Evolutionary conservation across 2,113 vertebrate species (phyloP).

Genomic region (Myotis brandtii): DNA sequence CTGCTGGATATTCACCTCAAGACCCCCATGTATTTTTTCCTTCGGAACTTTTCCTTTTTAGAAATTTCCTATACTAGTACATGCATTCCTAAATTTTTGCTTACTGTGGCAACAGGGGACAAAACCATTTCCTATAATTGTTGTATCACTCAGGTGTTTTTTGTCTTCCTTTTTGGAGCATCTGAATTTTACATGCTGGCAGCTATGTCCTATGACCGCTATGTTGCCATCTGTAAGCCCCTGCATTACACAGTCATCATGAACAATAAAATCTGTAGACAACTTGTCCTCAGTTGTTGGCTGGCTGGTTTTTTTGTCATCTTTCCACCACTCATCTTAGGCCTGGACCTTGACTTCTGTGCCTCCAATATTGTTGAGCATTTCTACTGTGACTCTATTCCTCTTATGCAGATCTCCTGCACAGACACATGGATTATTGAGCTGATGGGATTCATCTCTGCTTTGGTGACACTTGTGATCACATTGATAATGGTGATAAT

Average conservation of each 20-base stretch:
- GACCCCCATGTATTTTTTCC: slow-evolving; percentile 79
- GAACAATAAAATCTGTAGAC: slow-evolving; percentile 47
- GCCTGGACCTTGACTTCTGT: too few relatives aligned
- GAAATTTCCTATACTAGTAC: slow-evolving; percentile 71
- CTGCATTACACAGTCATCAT: slow-evolving; percentile 66
- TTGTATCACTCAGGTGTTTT: slow-evolving; percentile 65
- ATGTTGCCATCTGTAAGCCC: slow-evolving; percentile 72
- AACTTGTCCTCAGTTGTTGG: too few relatives aligned
- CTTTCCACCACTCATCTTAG: too few relatives aligned
- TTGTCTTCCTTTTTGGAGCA: slow-evolving; percentile 57
- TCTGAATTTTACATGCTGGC: slow-evolving; percentile 71
- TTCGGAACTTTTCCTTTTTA: slow-evolving; percentile 72
- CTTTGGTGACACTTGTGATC: slow-evolving; percentile 63
- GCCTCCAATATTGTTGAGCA: too few relatives aligned
- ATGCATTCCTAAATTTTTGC: slow-evolving; percentile 72
- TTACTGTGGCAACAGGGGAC: slow-evolving; percentile 28
- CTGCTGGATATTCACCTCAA: slow-evolving; percentile 70
- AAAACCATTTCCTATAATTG: slow-evolving; percentile 59
- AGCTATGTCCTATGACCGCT: slow-evolving; percentile 71
- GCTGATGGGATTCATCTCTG: slow-evolving; percentile 63
- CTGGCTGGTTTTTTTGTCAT: too few relatives aligned
- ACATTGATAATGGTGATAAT: slow-evolving; percentile 59
- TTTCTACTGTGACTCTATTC: slow-evolving; percentile 66
- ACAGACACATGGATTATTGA: slow-evolving; percentile 30
- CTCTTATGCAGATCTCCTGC: slow-evolving; percentile 65